phyloP scores from a whole-genome alignment of 2,888 invertebrate genomes.

The Xylota sylvarum region DNA sequence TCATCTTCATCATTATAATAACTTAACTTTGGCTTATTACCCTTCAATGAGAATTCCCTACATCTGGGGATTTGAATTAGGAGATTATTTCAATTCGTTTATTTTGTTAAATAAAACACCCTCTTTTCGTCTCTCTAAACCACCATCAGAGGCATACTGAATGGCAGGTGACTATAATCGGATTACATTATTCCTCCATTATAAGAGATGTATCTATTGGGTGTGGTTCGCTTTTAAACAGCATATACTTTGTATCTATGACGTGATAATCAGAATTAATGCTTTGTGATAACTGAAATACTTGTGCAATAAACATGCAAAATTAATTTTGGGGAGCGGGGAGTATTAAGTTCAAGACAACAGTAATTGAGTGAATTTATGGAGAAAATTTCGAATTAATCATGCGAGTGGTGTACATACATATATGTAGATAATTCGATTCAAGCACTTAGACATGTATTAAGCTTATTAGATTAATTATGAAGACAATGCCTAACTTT shows the following conservation, averaged over 20 bases:
- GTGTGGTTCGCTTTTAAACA: conserved; percentile 28
- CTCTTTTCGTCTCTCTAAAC: too few species aligned
- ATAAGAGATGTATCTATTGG: conserved; percentile 39
- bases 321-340: background rate
- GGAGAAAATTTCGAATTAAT: conserved; percentile 28
- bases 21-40: background rate
- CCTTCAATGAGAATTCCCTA: background rate
- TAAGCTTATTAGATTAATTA: too few species aligned
- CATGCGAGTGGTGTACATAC: background rate
- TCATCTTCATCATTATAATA: background rate
- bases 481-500: too few species aligned
- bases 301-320: background rate
- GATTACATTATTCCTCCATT: conserved; percentile 38
- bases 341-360: conserved; percentile 10
- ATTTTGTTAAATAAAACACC: conserved; percentile 35
- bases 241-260: conserved; percentile 1
- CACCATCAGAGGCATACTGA: background rate
- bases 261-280: conserved; percentile 43
- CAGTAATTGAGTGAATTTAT: conserved; percentile 45
- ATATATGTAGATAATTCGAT: background rate
- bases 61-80: background rate
- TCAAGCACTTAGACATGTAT: too few species aligned
- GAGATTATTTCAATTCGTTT: conserved; percentile 40
- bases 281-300: conserved; percentile 31
- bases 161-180: conserved; percentile 37